Conservation (phyloP, 2,113 vertebrate species). For the Glaucidium brasilianum region DNA sequence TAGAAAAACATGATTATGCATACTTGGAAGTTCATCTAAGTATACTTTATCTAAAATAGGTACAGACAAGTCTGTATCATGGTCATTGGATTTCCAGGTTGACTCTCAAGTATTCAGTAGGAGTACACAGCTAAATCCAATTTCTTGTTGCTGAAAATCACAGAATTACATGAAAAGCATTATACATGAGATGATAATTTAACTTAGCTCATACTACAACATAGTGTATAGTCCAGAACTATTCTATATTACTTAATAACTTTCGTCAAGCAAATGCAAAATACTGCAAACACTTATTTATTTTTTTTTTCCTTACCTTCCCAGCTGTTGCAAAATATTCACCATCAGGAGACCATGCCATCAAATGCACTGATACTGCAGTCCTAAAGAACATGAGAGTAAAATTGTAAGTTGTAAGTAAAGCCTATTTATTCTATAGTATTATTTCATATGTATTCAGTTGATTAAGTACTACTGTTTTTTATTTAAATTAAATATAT, state of each 20-base stretch:
- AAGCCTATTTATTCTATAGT: neutral
- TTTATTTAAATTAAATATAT: neutral
- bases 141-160: neutral
- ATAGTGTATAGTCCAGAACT: neutral
- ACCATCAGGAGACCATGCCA: constrained; percentile 97
- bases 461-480: neutral
- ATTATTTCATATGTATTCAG: neutral
- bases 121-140: neutral
- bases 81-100: neutral
- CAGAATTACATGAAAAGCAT: neutral
- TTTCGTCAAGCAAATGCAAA: neutral
- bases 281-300: neutral
- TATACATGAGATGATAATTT: neutral
- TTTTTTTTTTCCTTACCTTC: constrained; percentile 79
- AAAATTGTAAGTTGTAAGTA: neutral
- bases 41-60: neutral
- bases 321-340: constrained; percentile 97
- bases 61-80: neutral
- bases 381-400: constrained; percentile 75
- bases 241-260: neutral
- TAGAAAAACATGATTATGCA: neutral
- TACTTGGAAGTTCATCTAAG: neutral
- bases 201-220: neutral
- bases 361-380: constrained; percentile 89
- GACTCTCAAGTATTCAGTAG: neutral